Evolutionary conservation across 2,797 vertebrate species (phyloP).

Genomic region (Lagocephalus sceleratus): DNA sequence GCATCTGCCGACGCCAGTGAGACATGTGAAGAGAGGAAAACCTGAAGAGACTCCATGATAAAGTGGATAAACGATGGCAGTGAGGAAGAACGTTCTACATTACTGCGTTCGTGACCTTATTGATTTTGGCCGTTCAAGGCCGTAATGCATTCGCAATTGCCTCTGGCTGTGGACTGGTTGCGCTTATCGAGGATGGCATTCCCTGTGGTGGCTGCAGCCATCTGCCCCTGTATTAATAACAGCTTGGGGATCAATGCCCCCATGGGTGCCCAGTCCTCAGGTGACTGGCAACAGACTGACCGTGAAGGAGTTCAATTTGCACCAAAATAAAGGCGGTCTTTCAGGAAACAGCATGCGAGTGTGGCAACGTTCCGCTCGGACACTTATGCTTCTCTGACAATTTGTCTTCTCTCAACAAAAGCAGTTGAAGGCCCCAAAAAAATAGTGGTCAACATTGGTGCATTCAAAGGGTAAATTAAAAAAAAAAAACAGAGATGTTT

Average conservation of each 20-base stretch:
- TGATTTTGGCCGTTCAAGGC: slow-evolving; percentile 30
- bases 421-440: too few relatives aligned
- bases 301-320: slow-evolving; percentile 4
- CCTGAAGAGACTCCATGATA: too few relatives aligned
- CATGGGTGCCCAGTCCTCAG: slow-evolving; percentile 13
- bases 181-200: slow-evolving; percentile 1
- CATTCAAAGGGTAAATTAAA: background rate
- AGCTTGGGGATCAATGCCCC: slow-evolving; percentile 22
- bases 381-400: too few relatives aligned
- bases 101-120: background rate
- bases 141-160: slow-evolving; percentile 19
- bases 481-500: background rate
- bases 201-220: slow-evolving; percentile 46
- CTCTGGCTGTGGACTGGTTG: slow-evolving; percentile 12
- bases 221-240: slow-evolving; percentile 34
- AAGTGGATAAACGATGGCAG: too few relatives aligned
- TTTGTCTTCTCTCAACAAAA: too few relatives aligned
- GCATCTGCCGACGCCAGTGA: background rate
- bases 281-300: slow-evolving; percentile 1
- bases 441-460: too few relatives aligned
- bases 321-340: too few relatives aligned
- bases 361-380: too few relatives aligned
- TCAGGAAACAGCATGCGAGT: background rate
- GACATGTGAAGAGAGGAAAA: background rate
- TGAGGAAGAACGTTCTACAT: too few relatives aligned